Evolutionary conservation across 1,140 invertebrate genomes (phyloP), one percentile per base, ranked within the genome.

Genomic region (Drosophila nikananu): DNA sequence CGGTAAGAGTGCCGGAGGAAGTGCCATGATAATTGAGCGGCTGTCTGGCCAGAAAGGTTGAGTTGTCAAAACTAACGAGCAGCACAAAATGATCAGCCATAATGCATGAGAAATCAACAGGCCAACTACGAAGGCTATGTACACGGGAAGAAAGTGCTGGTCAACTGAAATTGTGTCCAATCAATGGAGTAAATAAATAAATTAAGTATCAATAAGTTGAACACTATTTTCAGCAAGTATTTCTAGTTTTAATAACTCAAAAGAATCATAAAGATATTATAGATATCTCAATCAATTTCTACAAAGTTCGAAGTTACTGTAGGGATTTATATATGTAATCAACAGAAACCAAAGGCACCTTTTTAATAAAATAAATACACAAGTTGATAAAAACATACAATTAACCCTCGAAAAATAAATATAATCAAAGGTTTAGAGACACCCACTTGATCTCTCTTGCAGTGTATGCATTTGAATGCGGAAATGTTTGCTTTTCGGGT

Each of bases 31-130:
- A 59, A 59, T 65, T 65, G 63, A 72, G 39, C 41, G 15, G 30
- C 25, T 32, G 48, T 37, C 58, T 15, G 41, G 12, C 27, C 48
- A 41, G 70, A 42, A 77, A 77, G 57, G 57, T 75, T 77, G 32
- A 70, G 63, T 57, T 78, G 75, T 52, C 76, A 78, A 79, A 78
- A 57, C 44, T 58, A 77, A 78, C 63, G 52, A 78, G 63, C 63
- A 37, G 37, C 63, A 42, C 64, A 59, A 67, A 77, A 54, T 48
- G 27, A 70, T 58, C 58, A 58, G 67, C 41, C 58, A 61, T 55
- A 70, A 68, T 70, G 46, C 44, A 63, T 48, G 48, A 25, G 48
- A 67, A 51, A 54, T 49, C 73, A 30, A 41, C 54, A 60, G 30
- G 37, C 27, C 37, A 49, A 41, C 30, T 55, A 23, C 8, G 52